A percentile compares a stretch with the other conserved stretches of the same genome.
phyloP scores from a whole-genome alignment of 1,140 invertebrate species.

The Oreohelix idahoensis region DNA sequence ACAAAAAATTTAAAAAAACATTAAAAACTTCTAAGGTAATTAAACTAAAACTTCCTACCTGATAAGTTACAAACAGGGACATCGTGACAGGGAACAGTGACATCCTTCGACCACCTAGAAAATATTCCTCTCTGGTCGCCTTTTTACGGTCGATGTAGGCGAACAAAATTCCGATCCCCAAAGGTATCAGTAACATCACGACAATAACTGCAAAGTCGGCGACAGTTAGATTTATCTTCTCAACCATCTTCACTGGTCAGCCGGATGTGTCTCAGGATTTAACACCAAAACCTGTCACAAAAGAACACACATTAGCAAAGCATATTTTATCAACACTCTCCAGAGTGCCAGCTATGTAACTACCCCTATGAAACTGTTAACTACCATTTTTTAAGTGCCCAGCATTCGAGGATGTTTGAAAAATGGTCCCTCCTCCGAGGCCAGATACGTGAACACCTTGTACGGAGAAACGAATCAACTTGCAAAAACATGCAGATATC shows the following conservation, averaged over 20 bases:
- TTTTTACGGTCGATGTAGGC: conserved; percentile 87
- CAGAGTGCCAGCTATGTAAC: too few species aligned
- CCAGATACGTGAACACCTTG: too few species aligned
- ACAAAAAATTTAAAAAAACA: too few species aligned
- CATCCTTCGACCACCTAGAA: conserved; percentile 84
- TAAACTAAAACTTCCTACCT: not conserved
- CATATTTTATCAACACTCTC: too few species aligned
- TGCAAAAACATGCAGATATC: too few species aligned
- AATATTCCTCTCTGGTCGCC: conserved; percentile 85
- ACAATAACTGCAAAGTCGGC: conserved; percentile 49
- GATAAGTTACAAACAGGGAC: conserved; percentile 74
- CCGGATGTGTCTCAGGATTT: too few species aligned
- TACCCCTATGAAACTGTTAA: too few species aligned
- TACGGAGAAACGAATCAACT: too few species aligned
- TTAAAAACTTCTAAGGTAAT: not conserved
- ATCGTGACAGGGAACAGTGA: conserved; percentile 73
- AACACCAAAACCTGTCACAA: not conserved
- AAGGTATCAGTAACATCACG: conserved; percentile 56
- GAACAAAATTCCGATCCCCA: conserved; percentile 85
- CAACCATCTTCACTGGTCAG: not conserved
- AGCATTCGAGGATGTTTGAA: too few species aligned
- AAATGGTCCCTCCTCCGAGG: too few species aligned
- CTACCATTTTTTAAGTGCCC: too few species aligned
- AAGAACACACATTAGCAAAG: not conserved
- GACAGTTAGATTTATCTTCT: not conserved